These are phyloP conservation scores for Solen grandis DNA, from an alignment of 1,140 invertebrate species.

Conservation along the genomic window DNA sequence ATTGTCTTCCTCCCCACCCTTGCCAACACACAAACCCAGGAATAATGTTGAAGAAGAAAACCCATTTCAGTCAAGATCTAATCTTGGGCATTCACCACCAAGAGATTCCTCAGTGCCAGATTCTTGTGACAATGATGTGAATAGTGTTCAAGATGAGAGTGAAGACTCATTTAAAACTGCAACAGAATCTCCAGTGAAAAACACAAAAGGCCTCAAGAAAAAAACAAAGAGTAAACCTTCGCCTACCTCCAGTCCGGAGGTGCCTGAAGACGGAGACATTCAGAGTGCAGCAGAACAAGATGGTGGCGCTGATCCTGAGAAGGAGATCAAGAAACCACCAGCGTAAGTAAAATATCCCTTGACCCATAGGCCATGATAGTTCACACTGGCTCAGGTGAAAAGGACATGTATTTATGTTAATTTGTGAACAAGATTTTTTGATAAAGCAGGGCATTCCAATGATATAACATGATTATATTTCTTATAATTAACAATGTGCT, in stretches of 20 bases:
- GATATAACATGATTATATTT: no score
- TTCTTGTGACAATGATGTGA: conserved; percentile 1
- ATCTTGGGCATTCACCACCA: conserved; percentile 25
- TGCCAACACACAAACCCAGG: conserved; percentile 2
- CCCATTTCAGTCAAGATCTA: conserved; percentile 38
- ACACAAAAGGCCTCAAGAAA: conserved; percentile 42
- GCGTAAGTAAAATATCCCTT: no score
- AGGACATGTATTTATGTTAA: no score
- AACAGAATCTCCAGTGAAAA: conserved; percentile 38
- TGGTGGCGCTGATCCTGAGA: conserved; percentile 3
- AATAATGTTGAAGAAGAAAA: conserved; percentile 6
- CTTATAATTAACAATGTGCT: no score
- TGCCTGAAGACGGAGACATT: background rate
- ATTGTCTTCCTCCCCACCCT: conserved; percentile 29
- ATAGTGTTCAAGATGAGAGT: conserved; percentile 21
- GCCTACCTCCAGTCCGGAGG: no score
- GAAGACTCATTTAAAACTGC: conserved; percentile 13
- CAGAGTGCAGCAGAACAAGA: conserved; percentile 6
- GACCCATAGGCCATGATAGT: no score
- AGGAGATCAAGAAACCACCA: no score
- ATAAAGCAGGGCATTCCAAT: no score
- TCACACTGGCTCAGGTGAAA: no score
- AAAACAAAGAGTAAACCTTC: conserved; percentile 33
- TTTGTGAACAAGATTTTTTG: no score
- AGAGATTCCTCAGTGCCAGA: no score